Evolutionary conservation across 2,113 vertebrate genomes (phyloP).

Genomic region (Prunella himalayana): DNA sequence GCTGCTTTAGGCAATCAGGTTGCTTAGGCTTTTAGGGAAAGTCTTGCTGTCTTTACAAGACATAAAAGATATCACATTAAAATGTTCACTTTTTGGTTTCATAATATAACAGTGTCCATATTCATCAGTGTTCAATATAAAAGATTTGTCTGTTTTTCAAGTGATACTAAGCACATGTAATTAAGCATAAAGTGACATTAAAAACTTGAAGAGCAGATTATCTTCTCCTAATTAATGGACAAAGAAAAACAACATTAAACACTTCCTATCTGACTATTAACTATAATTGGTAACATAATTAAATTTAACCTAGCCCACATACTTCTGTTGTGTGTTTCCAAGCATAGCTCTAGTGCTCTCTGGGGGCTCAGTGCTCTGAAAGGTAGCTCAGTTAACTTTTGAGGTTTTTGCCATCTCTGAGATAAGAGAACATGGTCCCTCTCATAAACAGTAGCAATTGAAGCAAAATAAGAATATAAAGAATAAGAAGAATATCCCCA

Average conservation of each 20-base stretch:
- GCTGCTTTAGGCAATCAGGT: background rate
- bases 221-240: background rate
- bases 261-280: background rate
- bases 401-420: background rate
- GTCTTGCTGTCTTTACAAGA: background rate
- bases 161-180: background rate
- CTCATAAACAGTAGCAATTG: background rate
- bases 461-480: background rate
- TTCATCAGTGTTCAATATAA: background rate
- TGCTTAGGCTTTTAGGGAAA: background rate
- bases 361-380: rapidly evolving
- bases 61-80: background rate
- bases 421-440: background rate
- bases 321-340: background rate
- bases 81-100: background rate
- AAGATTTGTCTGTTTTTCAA: background rate
- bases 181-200: background rate
- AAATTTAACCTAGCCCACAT: background rate
- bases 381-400: background rate
- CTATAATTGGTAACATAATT: background rate
- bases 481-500: background rate
- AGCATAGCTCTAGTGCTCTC: background rate
- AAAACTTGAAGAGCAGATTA: background rate
- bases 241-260: background rate
- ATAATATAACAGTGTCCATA: background rate